Evolutionary conservation across 2,797 vertebrate genomes (phyloP).

Genomic region (Lithobates sylvaticus): DNA sequence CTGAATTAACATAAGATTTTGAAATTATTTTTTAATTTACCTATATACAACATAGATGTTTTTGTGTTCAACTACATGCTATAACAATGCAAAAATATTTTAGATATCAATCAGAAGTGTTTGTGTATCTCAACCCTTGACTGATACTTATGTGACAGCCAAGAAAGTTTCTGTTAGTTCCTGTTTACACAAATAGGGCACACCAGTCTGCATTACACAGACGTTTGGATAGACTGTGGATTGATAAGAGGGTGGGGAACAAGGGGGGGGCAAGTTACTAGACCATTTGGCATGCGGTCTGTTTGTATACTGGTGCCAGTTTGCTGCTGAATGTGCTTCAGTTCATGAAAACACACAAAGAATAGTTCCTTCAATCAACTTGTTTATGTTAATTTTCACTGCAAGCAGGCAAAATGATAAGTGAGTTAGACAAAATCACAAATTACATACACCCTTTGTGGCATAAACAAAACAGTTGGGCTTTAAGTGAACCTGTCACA

Average conservation of each 20-base stretch:
- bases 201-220: background rate
- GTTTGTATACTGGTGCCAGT: constrained; percentile 48
- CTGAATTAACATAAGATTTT: no score
- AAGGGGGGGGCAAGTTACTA: background rate
- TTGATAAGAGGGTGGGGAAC: constrained; percentile 17
- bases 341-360: constrained; percentile 10
- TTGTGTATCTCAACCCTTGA: background rate
- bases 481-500: no score
- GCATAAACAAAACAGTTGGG: background rate
- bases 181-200: constrained; percentile 25
- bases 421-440: background rate
- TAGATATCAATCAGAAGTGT: background rate
- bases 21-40: no score
- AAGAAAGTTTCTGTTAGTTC: constrained; percentile 4
- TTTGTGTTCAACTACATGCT: background rate
- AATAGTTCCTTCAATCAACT: background rate
- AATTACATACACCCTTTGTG: background rate
- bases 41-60: background rate
- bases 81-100: background rate
- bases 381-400: background rate
- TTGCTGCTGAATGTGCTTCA: constrained; percentile 11
- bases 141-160: constrained; percentile 1
- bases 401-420: constrained; percentile 1
- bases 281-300: constrained; percentile 22
- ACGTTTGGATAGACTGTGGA: constrained; percentile 10